Conservation (phyloP, 1,140 invertebrate genomes). For the Druon quercuslanigerum region DNA sequence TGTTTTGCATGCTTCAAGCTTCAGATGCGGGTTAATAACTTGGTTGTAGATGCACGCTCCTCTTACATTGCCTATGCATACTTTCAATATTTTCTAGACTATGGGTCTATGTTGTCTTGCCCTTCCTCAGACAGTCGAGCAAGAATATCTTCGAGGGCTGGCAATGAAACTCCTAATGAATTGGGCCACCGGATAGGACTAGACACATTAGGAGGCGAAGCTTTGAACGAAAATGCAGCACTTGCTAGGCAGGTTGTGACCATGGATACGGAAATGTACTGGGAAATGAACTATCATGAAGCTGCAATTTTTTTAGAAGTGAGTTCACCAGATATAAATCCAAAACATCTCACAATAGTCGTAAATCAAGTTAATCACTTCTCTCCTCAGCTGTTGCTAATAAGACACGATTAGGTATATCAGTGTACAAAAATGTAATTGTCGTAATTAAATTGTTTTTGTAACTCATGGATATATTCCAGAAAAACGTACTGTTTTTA, state of each 20-base stretch:
- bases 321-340: slow-evolving; percentile 42
- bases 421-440: no score
- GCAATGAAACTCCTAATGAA: slow-evolving; percentile 58
- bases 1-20: slow-evolving; percentile 39
- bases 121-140: slow-evolving; percentile 64
- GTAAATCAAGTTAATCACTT: neutral
- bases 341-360: neutral
- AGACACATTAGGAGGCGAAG: slow-evolving; percentile 44
- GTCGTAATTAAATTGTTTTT: no score
- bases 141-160: slow-evolving; percentile 55
- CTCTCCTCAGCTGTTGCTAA: neutral
- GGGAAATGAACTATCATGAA: slow-evolving; percentile 94
- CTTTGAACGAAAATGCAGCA: slow-evolving; percentile 61
- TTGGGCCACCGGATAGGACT: slow-evolving; percentile 53
- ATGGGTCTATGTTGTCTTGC: slow-evolving; percentile 73
- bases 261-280: slow-evolving; percentile 76
- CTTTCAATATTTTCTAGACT: slow-evolving; percentile 69
- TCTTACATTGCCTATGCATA: slow-evolving; percentile 51
- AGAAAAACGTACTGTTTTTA: no score
- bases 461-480: no score
- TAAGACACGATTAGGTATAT: no score
- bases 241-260: slow-evolving; percentile 58
- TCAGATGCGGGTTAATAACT: slow-evolving; percentile 38
- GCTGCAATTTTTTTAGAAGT: slow-evolving; percentile 91
- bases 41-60: slow-evolving; percentile 43